phyloP scores from a whole-genome alignment of 2,113 vertebrate species.

The Bucco capensis region DNA sequence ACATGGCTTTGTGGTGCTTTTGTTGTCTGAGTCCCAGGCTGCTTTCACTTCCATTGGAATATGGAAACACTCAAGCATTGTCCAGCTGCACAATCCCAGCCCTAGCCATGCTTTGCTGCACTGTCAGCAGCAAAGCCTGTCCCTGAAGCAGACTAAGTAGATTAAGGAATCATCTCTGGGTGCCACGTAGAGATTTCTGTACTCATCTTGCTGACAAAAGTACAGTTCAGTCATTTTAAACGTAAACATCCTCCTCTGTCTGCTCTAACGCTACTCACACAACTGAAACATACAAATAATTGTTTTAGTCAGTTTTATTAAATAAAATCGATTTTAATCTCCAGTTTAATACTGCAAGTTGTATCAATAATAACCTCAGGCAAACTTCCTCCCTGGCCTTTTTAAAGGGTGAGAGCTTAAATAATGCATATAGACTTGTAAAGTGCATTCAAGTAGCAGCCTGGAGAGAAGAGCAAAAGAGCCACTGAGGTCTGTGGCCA shows the following conservation, averaged over 20 bases:
- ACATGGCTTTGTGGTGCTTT: neutral
- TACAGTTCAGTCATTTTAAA: neutral
- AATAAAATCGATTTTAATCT: neutral
- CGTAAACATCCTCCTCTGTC: neutral
- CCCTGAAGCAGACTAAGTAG: neutral
- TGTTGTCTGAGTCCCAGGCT: rapidly evolving
- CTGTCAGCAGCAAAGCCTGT: neutral
- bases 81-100: neutral
- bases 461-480: neutral
- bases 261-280: neutral
- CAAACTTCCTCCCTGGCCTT: neutral
- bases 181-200: neutral
- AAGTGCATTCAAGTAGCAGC: neutral
- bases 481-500: neutral
- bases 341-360: neutral
- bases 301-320: neutral
- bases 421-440: neutral
- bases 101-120: neutral
- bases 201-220: neutral
- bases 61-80: neutral
- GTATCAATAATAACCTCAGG: neutral
- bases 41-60: neutral
- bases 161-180: neutral
- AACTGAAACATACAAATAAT: neutral
- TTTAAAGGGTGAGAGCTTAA: neutral